Base-by-base conservation (phyloP, 2,113 vertebrate species). In the Mystacornis crossleyi region DNA sequence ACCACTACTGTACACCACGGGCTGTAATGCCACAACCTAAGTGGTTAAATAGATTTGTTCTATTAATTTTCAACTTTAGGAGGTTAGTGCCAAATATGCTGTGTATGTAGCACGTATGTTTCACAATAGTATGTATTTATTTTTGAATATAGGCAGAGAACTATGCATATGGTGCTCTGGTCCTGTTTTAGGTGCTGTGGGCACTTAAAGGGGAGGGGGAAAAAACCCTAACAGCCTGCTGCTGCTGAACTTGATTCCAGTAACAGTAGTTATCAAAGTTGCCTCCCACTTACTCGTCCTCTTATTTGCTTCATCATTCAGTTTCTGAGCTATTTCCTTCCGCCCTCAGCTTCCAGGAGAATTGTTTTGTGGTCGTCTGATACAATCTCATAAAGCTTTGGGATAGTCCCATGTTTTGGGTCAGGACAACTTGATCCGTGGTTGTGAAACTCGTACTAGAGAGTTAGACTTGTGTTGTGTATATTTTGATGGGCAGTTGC, bases 291-390 rank as follows among this genome's bases (percentile, higher is more conserved):
- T 92, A 42, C 8, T 79, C 12, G 72, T 94, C 62, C 51, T 81
- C 75, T 81, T 94, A 45, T 14, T 95, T 93, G 36, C 66, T 87
- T 95, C 88, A 75, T 72, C 79, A 55, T 25, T 90, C 2, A 0
- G 24, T 80, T 96, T 94, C 85, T 94, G 94, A 93, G 58, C 54
- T 72, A 42, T 93, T 95, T 93, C 62, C 85, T 92, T 77, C 85
- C 24, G 0, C 94, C 92, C 66, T 62, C 90, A 82, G 54, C 79
- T 97, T 97, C 90, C 74, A 88, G 69, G 72, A 94, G 93, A 86
- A 77, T 43, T 33, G 25, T 61, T 65, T 20, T 75, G 28, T 54
- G 26, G 29, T 89, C 38, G 75, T 78, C 34, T 86, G 55, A 42
- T 83, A 81, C 5, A 33, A 28, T 62, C 38, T 83, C 21, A 1